A percentile compares a stretch with the other conserved stretches of the same genome.
Evolutionary conservation across 2,888 invertebrate species (phyloP).

Genomic region (Acronicta aceris): DNA sequence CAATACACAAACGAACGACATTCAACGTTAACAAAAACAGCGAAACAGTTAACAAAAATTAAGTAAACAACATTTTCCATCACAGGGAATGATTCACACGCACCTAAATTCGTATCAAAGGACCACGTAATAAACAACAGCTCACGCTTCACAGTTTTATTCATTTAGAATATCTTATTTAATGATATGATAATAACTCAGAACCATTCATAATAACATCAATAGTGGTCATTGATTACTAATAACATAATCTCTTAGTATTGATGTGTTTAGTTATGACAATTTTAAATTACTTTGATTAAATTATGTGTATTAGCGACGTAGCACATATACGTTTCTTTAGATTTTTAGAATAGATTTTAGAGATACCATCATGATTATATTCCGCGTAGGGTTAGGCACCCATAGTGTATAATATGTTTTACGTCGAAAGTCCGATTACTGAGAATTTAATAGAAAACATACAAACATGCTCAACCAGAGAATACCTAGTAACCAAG

Average conservation of each 20-base stretch:
- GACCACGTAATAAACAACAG: conserved; percentile 1
- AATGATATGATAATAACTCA: conserved; percentile 50
- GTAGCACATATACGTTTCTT: not conserved
- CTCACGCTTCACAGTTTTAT: conserved; percentile 24
- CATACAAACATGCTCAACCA: too few species aligned
- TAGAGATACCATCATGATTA: not conserved
- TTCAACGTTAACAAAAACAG: too few species aligned
- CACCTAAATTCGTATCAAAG: not conserved
- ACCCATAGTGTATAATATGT: too few species aligned
- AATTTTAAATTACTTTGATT: conserved; percentile 43
- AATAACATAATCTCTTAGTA: conserved; percentile 47
- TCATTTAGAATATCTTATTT: conserved; percentile 31
- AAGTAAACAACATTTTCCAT: too few species aligned
- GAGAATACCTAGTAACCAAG: too few species aligned
- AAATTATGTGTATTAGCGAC: conserved; percentile 26
- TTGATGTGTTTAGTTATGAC: conserved; percentile 32
- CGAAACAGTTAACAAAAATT: too few species aligned
- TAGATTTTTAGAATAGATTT: not conserved
- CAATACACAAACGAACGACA: too few species aligned
- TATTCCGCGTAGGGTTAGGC: not conserved
- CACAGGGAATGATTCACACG: too few species aligned
- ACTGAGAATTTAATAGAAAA: too few species aligned
- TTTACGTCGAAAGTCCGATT: too few species aligned
- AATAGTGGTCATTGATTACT: conserved; percentile 37
- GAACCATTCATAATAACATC: conserved; percentile 37